Base-by-base conservation (phyloP, 2,888 invertebrate species). In the Parasteatoda lunata region DNA sequence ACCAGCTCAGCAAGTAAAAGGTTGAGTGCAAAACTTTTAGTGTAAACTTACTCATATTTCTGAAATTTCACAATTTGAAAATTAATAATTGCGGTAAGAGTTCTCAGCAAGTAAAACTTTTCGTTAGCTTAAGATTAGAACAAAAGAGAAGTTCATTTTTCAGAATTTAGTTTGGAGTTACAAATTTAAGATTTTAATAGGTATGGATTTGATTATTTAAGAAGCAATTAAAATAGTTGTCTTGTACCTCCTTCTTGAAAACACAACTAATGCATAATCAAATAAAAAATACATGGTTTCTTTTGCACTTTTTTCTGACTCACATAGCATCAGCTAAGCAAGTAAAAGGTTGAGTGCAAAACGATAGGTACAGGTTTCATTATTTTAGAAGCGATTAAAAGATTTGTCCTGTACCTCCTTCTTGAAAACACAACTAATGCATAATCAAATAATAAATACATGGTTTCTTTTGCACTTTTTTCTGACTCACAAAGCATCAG, bases 341-440 rank as follows among this genome's bases (percentile, higher is more conserved):
- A 54, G 68, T 68, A 73, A 81, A 80, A 81, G 81, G 81, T 75
- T 68, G 72, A 68, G 81, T 68, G 75, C 81, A 15, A 13, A 52
- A 13, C 30, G 2, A 30, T 30, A 30, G 30, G 30, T 30, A 30
- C 30, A 30, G 30, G 0, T 30, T 30, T 30, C 30, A 30, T 30
- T 30, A 30, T 30, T 30, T 30, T 2, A 30, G 30, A 30, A 30
- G 30, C 30, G 2, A 30, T 30, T 30, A 30, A 30, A 30, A 30
- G 0, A 30, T 0, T 5, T 68, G 30, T 68, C 1, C 7, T 68
- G 66, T 15, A 15, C 30, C 3, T 68, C 30, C 15, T 68, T 30
- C 15, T 15, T 15, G 30, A 30, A 15, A 15, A 68, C n/a, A 30
- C 5, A 1, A n/a, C 13, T 68, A 15, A 15, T 15, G 5, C 13